These are phyloP conservation scores for Papilio protenor DNA, from an alignment of 2,888 invertebrate genomes.

Conservation along the genomic window DNA sequence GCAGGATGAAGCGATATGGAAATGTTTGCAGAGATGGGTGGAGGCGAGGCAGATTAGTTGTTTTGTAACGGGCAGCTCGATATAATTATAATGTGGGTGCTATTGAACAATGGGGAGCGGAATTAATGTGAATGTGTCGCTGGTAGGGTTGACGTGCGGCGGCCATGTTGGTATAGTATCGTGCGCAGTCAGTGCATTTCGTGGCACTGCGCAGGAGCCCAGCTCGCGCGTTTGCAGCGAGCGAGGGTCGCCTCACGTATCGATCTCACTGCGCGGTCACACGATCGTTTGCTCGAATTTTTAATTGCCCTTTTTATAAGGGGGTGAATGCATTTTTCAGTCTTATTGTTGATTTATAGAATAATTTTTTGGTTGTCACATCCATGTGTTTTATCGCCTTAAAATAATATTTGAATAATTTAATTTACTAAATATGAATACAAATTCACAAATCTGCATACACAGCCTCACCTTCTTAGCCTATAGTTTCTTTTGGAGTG, in stretches of 20 bases:
- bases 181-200: slow-evolving; percentile 62
- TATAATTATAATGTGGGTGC: slow-evolving; percentile 62
- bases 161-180: slow-evolving; percentile 52
- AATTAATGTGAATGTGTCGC: slow-evolving; percentile 65
- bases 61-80: slow-evolving; percentile 53
- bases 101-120: slow-evolving; percentile 67
- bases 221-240: slow-evolving; percentile 52
- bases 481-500: too few species aligned
- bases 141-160: slow-evolving; percentile 57
- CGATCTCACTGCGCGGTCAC: slow-evolving; percentile 52
- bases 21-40: slow-evolving; percentile 15
- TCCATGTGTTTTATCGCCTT: not conserved
- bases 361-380: slow-evolving; percentile 19
- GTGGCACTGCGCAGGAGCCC: slow-evolving; percentile 66
- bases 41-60: slow-evolving; percentile 49
- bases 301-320: slow-evolving; percentile 39
- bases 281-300: slow-evolving; percentile 49
- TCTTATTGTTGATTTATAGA: slow-evolving; percentile 34
- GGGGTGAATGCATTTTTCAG: slow-evolving; percentile 33
- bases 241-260: slow-evolving; percentile 53
- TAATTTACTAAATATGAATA: not conserved
- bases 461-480: too few species aligned
- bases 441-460: not conserved
- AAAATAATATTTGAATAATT: not conserved
- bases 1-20: not conserved